These are phyloP conservation scores for Noctua pronuba DNA, from an alignment of 2,888 invertebrate species.

Conservation along the genomic window DNA sequence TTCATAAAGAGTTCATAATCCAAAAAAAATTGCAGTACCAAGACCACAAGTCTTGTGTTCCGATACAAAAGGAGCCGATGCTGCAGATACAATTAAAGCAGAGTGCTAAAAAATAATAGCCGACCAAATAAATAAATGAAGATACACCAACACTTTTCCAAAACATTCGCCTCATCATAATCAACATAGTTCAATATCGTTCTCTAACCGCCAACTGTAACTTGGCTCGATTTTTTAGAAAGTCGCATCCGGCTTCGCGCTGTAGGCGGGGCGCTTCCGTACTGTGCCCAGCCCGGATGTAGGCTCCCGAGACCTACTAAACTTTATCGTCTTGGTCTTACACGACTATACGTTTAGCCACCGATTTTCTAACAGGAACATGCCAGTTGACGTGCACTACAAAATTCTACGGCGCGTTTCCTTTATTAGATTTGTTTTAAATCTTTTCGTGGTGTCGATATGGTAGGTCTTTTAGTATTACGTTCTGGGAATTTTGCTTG, in stretches of 20 bases:
- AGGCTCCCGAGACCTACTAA: conserved; percentile 80
- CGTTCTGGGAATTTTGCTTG: conserved; percentile 4
- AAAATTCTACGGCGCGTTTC: conserved; percentile 11
- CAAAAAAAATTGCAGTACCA: background rate
- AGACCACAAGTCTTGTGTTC: conserved; percentile 1
- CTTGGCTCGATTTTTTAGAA: conserved; percentile 88
- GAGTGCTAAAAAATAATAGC: background rate
- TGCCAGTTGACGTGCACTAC: conserved; percentile 43
- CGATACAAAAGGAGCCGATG: background rate
- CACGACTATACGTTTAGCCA: conserved; percentile 52
- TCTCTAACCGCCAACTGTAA: conserved; percentile 70
- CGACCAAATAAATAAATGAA: conserved; percentile 20
- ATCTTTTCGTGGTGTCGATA: background rate
- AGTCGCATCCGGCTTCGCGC: conserved; percentile 87
- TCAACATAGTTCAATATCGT: conserved; percentile 62
- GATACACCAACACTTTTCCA: conserved; percentile 11
- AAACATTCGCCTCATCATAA: conserved; percentile 43
- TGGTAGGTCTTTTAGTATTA: background rate
- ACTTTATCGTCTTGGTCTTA: conserved; percentile 67
- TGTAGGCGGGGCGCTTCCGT: conserved; percentile 85
- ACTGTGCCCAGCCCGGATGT: conserved; percentile 81
- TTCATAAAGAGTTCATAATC: background rate
- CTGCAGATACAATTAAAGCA: background rate
- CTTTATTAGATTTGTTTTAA: background rate
- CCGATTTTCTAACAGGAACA: conserved; percentile 61